Evolutionary conservation across 1,140 invertebrate genomes (phyloP), one percentile per base, ranked within the genome.

Genomic region (Marisa cornuarietis): DNA sequence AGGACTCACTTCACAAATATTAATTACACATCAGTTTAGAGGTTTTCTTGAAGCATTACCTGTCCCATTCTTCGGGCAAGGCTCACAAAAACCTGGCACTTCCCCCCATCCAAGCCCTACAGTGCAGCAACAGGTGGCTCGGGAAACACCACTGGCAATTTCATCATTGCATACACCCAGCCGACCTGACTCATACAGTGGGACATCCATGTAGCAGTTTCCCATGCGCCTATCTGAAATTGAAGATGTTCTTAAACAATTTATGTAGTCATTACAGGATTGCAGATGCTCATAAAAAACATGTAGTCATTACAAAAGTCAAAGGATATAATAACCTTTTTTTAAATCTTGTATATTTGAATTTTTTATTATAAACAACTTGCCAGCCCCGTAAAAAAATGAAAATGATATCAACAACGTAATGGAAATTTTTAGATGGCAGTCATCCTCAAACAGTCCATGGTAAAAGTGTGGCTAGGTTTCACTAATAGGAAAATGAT

Each of bases 81-180:
- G 85, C 86, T 96, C 95, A 91, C 96, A 97, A 69, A 93, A 91
- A 2, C 87, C 88, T 24, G 77, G 80, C 22, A 83, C 80, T 52
- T 95, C 94, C 31, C 96, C 96, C 96, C 96, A 97, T 0, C 94
- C 95, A 81, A 92, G 93, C 65, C 96, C 96, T 24, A 96, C 93
- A 71, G 95, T 95, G 90, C 96, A 97, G 88, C 96, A 97, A 87
- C 96, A 97, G 1, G 95, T 94, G 0, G 96, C 94, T 89, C 94
- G 94, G 0, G 95, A 95, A 5, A 96, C 93, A 81, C 91, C 88
- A 20, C 91, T 87, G 8, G 93, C 95, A 88, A 93, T 93, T 90
- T 90, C 93, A 52, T 91, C 88, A 22, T 88, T 86, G 84, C 93
- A 94, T 20, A 91, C 83, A 49, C 90, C 91, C 71, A 91, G 84